phyloP scores from a whole-genome alignment of 1,140 invertebrate species.

The Pissodes strobi region DNA sequence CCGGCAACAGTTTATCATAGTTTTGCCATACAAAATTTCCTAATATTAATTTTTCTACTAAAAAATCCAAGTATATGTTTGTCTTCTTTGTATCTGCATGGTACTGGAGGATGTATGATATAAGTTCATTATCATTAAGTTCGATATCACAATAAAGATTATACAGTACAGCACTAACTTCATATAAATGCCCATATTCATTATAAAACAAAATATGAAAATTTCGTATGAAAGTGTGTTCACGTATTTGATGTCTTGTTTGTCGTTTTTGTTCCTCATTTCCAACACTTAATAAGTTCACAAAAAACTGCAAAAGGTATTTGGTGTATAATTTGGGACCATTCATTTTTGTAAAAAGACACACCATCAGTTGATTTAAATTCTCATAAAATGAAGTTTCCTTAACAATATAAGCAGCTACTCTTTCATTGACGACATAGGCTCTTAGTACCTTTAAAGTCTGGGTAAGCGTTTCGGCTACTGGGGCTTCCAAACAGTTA shows the following conservation, averaged over 20 bases:
- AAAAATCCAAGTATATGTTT: slow-evolving; percentile 46
- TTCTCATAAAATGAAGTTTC: not conserved
- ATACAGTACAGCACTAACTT: slow-evolving; percentile 22
- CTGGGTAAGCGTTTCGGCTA: not conserved
- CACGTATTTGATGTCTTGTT: slow-evolving; percentile 1
- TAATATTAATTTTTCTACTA: slow-evolving; percentile 50
- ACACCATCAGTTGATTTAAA: not conserved
- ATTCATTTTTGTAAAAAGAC: slow-evolving; percentile 17
- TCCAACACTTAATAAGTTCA: slow-evolving; percentile 21
- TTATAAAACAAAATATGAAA: slow-evolving; percentile 1
- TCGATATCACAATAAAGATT: slow-evolving; percentile 1
- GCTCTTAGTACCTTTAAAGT: not conserved
- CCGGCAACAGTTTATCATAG: slow-evolving; percentile 50
- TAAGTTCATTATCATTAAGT: not conserved
- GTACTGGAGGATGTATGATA: not conserved
- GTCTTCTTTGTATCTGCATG: slow-evolving; percentile 18
- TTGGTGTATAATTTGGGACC: slow-evolving; percentile 7
- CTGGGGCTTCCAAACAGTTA: too few species aligned
- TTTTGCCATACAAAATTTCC: slow-evolving; percentile 43
- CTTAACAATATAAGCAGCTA: not conserved
- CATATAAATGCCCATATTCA: slow-evolving; percentile 8
- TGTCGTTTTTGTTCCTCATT: slow-evolving; percentile 9
- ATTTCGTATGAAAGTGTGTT: not conserved
- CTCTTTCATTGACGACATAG: too few species aligned
- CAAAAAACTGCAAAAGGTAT: slow-evolving; percentile 9